Evolutionary conservation across 2,888 invertebrate species (phyloP), one percentile per base, ranked within the genome.

Genomic region (Noctuana brunneofusca): DNA sequence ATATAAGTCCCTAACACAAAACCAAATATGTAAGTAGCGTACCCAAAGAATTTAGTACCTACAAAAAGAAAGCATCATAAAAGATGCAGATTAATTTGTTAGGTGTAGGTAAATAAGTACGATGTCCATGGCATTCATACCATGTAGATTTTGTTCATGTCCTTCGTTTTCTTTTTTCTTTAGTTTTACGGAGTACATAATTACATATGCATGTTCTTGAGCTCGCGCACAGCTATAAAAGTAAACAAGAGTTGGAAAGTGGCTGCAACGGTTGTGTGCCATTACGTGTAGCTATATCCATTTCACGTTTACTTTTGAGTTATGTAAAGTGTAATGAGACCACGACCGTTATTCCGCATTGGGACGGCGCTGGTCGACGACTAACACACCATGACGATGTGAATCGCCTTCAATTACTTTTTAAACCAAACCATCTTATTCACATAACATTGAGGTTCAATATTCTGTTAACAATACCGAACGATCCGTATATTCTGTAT

Each of bases 261-360:
- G 68, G 67, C 59, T 62, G 48, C 38, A 57, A 58, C 48, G 9
- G 35, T 48, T 58, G 50, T 65, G 60, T 57, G 55, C 46, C 41
- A 65, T 68, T 68, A 68, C 66, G 67, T 66, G 56, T 60, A 63
- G 60, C 53, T 59, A 66, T 63, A 68, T 69, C 64, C 52, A 65
- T 69, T 69, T 68, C 69, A 70, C 69, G 68, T 71, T 77, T 71
- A 72, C 72, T 74, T 72, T 75, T 72, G 63, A 69, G 71, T 79
- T 74, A 77, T 70, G 72, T 75, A 77, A 76, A 73, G 69, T 59
- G 65, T 68, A 72, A 72, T 71, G 69, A 70, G 71, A 72, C 66
- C 63, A 65, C 65, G 57, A 72, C 76, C 71, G 75, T 74, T 76
- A 75, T 56, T 60, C 58, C 67, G 62, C 35, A 41, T 48, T 16